Evolutionary conservation across 1,140 invertebrate species (phyloP).

Genomic region (Brachionus paranguensis): DNA sequence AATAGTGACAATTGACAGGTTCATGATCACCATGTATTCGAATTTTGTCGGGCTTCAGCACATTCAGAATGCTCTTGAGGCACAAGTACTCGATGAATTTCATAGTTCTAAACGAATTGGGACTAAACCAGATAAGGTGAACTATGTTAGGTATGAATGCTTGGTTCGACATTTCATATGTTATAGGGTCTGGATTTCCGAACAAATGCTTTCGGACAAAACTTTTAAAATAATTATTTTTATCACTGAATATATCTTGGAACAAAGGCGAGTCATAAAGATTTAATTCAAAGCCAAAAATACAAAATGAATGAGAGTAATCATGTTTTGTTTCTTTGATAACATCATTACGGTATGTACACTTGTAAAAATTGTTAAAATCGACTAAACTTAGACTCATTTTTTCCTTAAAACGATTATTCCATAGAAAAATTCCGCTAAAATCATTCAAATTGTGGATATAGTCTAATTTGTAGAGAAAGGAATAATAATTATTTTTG

Average conservation of each 20-base stretch:
- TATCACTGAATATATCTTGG: not conserved
- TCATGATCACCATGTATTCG: constrained; percentile 22
- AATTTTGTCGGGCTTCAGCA: constrained; percentile 24
- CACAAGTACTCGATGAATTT: constrained; percentile 31
- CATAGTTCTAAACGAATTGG: not conserved
- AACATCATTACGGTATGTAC: not conserved
- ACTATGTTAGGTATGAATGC: not conserved
- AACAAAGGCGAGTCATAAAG: constrained; percentile 7
- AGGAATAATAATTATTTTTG: constrained; percentile 1
- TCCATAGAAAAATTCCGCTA: constrained; percentile 36
- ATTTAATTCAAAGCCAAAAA: constrained; percentile 26
- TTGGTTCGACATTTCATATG: not conserved
- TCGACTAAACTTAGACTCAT: not conserved
- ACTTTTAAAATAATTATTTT: constrained; percentile 18
- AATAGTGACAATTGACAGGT: not conserved
- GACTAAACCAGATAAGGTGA: constrained; percentile 36
- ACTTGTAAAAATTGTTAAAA: constrained; percentile 37
- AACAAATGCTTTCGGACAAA: not conserved
- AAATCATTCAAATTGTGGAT: constrained; percentile 11
- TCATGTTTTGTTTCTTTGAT: not conserved
- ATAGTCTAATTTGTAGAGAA: constrained; percentile 1
- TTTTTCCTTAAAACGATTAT: not conserved
- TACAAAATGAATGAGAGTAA: not conserved
- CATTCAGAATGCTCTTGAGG: not conserved
- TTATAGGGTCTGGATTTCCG: not conserved